Evolutionary conservation across 2,888 invertebrate species (phyloP).

Genomic region (Brachyopa scutellaris): DNA sequence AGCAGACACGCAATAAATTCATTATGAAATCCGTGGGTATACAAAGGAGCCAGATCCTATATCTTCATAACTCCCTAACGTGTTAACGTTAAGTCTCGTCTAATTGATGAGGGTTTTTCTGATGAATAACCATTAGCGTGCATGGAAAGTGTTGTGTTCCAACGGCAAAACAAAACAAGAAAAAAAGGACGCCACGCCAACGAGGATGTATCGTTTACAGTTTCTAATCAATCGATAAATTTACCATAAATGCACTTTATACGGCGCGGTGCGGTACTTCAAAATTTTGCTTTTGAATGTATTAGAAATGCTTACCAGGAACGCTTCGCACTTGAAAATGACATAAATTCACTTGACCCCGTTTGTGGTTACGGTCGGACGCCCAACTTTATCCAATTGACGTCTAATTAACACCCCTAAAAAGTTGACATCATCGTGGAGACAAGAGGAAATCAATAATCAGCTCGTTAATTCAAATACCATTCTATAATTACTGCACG

Average conservation of each 20-base stretch:
- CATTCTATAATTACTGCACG: constrained; percentile 31
- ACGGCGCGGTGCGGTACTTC: too few species aligned
- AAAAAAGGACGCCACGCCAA: neutral
- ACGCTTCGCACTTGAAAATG: too few species aligned
- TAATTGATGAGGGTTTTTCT: constrained; percentile 43
- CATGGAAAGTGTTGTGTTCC: neutral
- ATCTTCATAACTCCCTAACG: constrained; percentile 10
- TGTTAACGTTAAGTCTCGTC: constrained; percentile 24
- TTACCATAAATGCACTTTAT: neutral
- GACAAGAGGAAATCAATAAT: constrained; percentile 28
- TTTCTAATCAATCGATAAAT: constrained; percentile 15
- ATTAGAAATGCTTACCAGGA: too few species aligned
- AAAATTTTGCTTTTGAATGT: too few species aligned
- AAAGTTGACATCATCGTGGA: neutral
- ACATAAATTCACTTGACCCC: constrained; percentile 13
- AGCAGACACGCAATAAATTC: constrained; percentile 30
- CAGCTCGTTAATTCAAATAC: constrained; percentile 15
- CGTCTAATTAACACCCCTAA: constrained; percentile 11
- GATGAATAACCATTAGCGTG: constrained; percentile 38
- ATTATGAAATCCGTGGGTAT: constrained; percentile 9
- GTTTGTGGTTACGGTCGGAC: constrained; percentile 2
- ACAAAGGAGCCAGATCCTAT: constrained; percentile 14
- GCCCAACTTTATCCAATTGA: neutral
- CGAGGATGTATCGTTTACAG: neutral
- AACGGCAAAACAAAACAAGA: too few species aligned